Evolutionary conservation across 2,888 invertebrate species (phyloP), one percentile per base, ranked within the genome.

Genomic region (Tinea pellionella): DNA sequence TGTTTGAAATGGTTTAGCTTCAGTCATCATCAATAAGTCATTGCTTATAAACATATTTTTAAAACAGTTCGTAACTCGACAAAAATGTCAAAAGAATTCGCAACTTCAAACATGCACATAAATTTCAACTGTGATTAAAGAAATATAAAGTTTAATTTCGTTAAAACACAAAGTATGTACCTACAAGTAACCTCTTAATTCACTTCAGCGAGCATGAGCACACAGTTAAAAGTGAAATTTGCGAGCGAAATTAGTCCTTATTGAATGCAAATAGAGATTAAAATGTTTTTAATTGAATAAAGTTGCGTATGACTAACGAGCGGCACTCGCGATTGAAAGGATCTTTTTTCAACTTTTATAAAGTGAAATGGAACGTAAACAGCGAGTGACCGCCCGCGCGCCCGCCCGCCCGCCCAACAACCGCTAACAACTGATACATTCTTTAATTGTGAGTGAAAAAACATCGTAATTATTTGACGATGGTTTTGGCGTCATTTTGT

Each of bases 321-420:
- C 47, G 47, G 16, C 47, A 16, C 47, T 47, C 16, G 47, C 37
- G 37, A 37, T 47, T 47, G 15, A 16, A 47, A 47, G 47, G 47
- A 47, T 47, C 47, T 15, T 47, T 47, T 47, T 47, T 47, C 9
- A 47, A 47, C 47, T 47, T 47, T 47, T 47, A 47, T 47, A 9
- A 47, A 47, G 47, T 16, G 47, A 47, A 47, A 47, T 47, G 47
- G 47, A 47, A 47, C 47, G 47, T 47, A 47, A 47, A 37, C 37
- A 37, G 1, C n/a, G 37, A 37, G 37, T 37, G 37, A 9, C 24
- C 24, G 37, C 24, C 24, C 2, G 6, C 24, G 24, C 2, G 24
- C 3, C 24, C 24, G 24, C 24, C 6, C 2, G 6, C 24, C 6
- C 24, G 2, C 24, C 24, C 6, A 24, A 24, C 24, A 3, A 2